Percentiles rank a stretch among this genome's conserved stretches.
Evolutionary conservation across 2,113 vertebrate genomes (phyloP).

Genomic region (Hyperopisus bebe): DNA sequence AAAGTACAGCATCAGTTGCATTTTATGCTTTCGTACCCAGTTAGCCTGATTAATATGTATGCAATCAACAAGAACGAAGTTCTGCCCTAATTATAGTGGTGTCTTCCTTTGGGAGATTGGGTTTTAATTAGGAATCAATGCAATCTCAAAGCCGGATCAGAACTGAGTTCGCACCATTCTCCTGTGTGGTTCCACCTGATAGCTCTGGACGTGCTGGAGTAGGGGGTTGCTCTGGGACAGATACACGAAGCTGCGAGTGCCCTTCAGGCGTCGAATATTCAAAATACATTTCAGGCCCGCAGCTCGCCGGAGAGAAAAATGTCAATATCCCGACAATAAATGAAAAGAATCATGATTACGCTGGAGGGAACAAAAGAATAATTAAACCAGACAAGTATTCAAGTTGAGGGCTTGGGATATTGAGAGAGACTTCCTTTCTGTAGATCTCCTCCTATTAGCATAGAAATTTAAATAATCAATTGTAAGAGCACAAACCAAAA

Average conservation of each 20-base stretch:
- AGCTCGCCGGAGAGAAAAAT: neutral
- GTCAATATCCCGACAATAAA: neutral
- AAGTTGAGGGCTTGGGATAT: neutral
- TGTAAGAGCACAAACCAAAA: neutral
- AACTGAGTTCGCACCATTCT: neutral
- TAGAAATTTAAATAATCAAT: neutral
- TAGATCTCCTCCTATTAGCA: neutral
- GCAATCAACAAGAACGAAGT: constrained; percentile 19
- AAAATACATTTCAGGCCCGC: neutral
- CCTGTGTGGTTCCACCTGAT: constrained; percentile 8
- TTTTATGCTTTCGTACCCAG: constrained; percentile 9
- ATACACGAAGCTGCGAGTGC: neutral
- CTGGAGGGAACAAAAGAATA: neutral
- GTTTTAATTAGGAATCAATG: constrained; percentile 12
- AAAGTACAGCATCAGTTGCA: neutral
- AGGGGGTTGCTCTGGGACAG: neutral
- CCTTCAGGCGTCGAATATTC: neutral
- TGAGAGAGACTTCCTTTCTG: neutral
- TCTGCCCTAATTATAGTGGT: constrained; percentile 10
- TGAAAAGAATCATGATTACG: neutral
- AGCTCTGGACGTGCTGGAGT: neutral
- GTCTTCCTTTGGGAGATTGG: constrained; percentile 19
- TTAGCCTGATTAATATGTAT: constrained; percentile 21
- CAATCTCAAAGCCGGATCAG: neutral
- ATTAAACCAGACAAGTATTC: neutral